These are phyloP conservation scores for Melanerpes aurifrons DNA, from an alignment of 2,113 vertebrate genomes.

Conservation along the genomic window DNA sequence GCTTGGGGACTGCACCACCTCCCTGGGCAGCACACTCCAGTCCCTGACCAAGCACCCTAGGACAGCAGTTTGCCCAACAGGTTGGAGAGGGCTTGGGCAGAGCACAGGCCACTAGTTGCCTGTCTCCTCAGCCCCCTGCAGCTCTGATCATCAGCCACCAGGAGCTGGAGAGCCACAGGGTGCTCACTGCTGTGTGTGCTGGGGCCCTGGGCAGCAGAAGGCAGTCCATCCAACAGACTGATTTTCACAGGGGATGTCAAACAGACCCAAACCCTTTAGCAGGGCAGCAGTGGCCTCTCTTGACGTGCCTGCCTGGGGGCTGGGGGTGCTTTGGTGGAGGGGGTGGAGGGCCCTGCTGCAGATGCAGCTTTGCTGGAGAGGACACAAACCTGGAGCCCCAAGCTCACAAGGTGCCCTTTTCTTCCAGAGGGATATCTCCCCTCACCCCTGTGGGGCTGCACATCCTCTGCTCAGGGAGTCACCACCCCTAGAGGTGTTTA, in stretches of 20 bases:
- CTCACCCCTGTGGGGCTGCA: background rate
- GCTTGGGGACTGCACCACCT: too few relatives aligned
- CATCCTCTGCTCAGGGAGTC: background rate
- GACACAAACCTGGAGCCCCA: background rate
- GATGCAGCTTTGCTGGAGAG: background rate
- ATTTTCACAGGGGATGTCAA: background rate
- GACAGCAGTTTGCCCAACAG: background rate
- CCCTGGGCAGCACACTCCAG: too few relatives aligned
- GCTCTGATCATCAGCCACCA: rapidly evolving
- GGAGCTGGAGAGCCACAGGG: background rate
- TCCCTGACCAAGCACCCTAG: background rate
- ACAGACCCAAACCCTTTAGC: background rate
- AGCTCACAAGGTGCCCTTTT: background rate
- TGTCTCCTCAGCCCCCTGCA: background rate
- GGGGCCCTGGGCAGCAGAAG: background rate
- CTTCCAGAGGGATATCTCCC: background rate
- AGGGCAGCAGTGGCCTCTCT: background rate
- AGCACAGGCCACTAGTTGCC: background rate
- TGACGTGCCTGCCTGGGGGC: background rate
- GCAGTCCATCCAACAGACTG: background rate
- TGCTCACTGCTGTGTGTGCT: background rate
- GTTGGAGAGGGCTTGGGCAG: background rate
- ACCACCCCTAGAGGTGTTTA: background rate
- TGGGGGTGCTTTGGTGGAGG: background rate
- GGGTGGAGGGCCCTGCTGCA: background rate